Conservation (phyloP, 1,140 invertebrate species). For the Eriocheir sinensis region DNA sequence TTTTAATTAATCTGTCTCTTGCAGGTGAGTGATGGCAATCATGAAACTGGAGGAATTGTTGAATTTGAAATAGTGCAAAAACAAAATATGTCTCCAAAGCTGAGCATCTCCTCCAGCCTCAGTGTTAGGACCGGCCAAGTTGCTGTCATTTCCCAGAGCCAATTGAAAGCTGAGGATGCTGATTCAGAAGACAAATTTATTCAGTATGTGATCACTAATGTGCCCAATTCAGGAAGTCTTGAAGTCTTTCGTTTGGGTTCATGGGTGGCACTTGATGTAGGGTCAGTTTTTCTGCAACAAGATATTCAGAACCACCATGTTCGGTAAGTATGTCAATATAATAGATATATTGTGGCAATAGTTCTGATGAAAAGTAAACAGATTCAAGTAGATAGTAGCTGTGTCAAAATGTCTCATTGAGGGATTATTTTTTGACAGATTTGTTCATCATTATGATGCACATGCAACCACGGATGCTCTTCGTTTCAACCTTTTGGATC, state of each 20-base stretch:
- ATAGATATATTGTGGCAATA: neutral
- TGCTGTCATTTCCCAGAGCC: conserved; percentile 43
- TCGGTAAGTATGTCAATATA: conserved; percentile 62
- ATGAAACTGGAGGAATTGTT: conserved; percentile 78
- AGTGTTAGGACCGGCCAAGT: conserved; percentile 59
- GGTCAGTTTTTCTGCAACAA: conserved; percentile 66
- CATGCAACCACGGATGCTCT: conserved; percentile 45
- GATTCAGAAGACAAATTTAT: conserved; percentile 68
- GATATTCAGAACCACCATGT: conserved; percentile 59
- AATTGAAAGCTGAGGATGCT: conserved; percentile 69
- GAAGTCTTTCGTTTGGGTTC: conserved; percentile 57
- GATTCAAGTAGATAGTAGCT: neutral
- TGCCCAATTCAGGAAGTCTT: conserved; percentile 65
- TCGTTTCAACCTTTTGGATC: conserved; percentile 67
- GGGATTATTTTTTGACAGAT: conserved; percentile 29
- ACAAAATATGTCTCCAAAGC: conserved; percentile 58
- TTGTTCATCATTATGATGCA: conserved; percentile 64
- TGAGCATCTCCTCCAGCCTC: conserved; percentile 62
- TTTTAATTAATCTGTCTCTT: too few species aligned
- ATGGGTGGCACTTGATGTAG: conserved; percentile 63
- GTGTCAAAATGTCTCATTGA: neutral
- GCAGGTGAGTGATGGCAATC: conserved; percentile 77
- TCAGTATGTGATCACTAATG: conserved; percentile 68
- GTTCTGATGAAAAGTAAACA: neutral
- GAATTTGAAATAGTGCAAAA: conserved; percentile 74